These are phyloP conservation scores for Stichodactyla helianthus DNA, from an alignment of 64 coral and sea anemone species.

Conservation along the genomic window DNA sequence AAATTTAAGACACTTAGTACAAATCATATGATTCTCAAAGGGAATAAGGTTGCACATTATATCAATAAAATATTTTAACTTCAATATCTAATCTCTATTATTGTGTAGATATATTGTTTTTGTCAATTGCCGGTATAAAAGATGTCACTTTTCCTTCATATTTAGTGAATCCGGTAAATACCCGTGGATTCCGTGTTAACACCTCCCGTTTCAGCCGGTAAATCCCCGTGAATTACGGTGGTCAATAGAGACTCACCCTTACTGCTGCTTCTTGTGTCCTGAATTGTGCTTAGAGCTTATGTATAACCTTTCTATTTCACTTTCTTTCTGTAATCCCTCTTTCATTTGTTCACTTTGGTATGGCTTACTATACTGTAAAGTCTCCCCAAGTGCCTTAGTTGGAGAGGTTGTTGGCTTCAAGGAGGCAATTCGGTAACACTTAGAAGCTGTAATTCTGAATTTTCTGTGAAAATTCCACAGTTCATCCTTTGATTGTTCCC, in stretches of 20 bases:
- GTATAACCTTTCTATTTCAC: constrained; percentile 22
- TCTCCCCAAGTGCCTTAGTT: constrained; percentile 50
- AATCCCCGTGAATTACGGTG: too few relatives aligned
- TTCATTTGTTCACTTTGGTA: constrained; percentile 45
- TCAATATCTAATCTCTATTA: too few relatives aligned
- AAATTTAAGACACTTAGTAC: constrained; percentile 26
- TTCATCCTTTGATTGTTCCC: constrained; percentile 26
- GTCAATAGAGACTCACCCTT: too few relatives aligned
- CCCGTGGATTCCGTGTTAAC: too few relatives aligned
- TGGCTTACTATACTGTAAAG: constrained; percentile 37
- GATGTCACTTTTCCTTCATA: too few relatives aligned
- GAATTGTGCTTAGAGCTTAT: background rate
- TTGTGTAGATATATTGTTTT: too few relatives aligned
- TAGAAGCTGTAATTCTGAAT: constrained; percentile 65
- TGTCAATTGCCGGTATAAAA: too few relatives aligned
- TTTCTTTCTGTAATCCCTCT: constrained; percentile 37
- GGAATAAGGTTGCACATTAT: too few relatives aligned
- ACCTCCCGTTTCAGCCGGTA: too few relatives aligned
- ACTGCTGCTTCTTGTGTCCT: constrained; percentile 39
- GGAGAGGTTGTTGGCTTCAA: constrained; percentile 50
- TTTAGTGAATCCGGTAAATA: too few relatives aligned
- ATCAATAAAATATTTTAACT: too few relatives aligned
- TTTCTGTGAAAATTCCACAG: constrained; percentile 42
- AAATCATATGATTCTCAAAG: constrained; percentile 30
- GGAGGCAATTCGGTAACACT: constrained; percentile 50